These are phyloP conservation scores for Ictidomys tridecemlineatus DNA, from an alignment of 2,113 vertebrate species.

Conservation along the genomic window DNA sequence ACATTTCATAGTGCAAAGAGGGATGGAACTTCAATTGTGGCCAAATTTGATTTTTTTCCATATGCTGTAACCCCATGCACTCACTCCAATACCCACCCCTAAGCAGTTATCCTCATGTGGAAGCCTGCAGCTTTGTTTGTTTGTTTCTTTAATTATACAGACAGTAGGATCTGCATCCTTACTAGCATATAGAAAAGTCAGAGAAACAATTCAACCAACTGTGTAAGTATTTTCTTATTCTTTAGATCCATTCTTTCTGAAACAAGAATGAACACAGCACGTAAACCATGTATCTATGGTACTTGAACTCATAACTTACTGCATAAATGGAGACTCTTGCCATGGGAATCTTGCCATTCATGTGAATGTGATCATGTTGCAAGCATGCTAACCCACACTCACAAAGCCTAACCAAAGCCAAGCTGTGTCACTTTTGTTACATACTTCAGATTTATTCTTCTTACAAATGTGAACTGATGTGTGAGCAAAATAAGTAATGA, in stretches of 20 bases:
- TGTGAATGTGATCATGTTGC: neutral
- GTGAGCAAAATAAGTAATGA: constrained; percentile 23
- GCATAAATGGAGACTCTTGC: neutral
- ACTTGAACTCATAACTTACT: constrained; percentile 5
- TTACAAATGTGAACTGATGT: constrained; percentile 9
- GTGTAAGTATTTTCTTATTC: constrained; percentile 82
- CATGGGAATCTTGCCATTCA: neutral
- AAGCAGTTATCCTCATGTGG: constrained; percentile 63
- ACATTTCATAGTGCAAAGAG: constrained; percentile 56
- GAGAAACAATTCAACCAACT: constrained; percentile 75
- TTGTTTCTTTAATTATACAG: constrained; percentile 83
- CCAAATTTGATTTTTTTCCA: constrained; percentile 71
- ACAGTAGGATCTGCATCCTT: constrained; percentile 79
- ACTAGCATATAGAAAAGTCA: constrained; percentile 83
- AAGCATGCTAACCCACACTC: neutral
- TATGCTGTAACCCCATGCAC: constrained; percentile 56
- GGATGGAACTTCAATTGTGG: constrained; percentile 10
- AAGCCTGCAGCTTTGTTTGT: constrained; percentile 78
- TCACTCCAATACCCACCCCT: constrained; percentile 9
- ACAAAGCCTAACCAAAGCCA: neutral
- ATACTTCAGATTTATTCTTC: constrained; percentile 4
- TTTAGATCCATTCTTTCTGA: constrained; percentile 68
- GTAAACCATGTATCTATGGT: neutral
- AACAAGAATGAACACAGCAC: constrained; percentile 53
- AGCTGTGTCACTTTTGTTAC: neutral